Conservation (phyloP, 1,140 invertebrate genomes). For the Bombus superbus region DNA sequence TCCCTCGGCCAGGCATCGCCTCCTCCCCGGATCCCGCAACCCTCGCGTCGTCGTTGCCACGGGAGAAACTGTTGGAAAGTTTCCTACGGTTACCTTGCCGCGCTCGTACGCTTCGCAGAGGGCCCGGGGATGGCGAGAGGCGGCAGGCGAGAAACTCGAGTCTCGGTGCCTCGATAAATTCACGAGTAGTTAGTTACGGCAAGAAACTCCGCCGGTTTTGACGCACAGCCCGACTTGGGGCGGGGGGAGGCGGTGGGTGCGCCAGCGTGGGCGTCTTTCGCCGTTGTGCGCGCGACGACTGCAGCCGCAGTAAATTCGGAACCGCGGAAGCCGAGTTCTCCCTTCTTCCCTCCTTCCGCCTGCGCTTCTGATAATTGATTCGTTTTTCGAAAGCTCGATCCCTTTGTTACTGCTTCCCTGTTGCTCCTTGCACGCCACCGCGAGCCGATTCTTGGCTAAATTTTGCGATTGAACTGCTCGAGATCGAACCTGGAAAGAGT, state of each 20-base stretch:
- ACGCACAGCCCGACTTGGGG: constrained; percentile 35
- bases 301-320: constrained; percentile 28
- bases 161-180: constrained; percentile 79
- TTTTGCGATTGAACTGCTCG: too few species aligned
- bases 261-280: constrained; percentile 19
- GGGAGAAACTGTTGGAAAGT: constrained; percentile 73
- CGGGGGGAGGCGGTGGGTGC: not conserved
- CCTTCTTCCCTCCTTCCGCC: not conserved
- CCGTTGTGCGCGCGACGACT: constrained; percentile 23
- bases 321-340: constrained; percentile 25
- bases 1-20: constrained; percentile 48
- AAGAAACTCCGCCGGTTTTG: constrained; percentile 77
- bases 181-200: constrained; percentile 79
- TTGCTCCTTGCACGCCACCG: not conserved
- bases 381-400: constrained; percentile 4
- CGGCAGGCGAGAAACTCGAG: constrained; percentile 74
- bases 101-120: constrained; percentile 28
- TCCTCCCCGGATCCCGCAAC: constrained; percentile 34
- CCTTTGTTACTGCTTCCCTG: not conserved
- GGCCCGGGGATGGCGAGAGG: constrained; percentile 14
- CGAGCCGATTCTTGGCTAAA: too few species aligned
- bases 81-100: constrained; percentile 74
- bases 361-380: constrained; percentile 33
- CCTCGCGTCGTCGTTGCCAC: constrained; percentile 32
- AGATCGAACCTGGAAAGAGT: not conserved